phyloP scores from a whole-genome alignment of 2,113 vertebrate genomes.

The Gopherus evgoodei region DNA sequence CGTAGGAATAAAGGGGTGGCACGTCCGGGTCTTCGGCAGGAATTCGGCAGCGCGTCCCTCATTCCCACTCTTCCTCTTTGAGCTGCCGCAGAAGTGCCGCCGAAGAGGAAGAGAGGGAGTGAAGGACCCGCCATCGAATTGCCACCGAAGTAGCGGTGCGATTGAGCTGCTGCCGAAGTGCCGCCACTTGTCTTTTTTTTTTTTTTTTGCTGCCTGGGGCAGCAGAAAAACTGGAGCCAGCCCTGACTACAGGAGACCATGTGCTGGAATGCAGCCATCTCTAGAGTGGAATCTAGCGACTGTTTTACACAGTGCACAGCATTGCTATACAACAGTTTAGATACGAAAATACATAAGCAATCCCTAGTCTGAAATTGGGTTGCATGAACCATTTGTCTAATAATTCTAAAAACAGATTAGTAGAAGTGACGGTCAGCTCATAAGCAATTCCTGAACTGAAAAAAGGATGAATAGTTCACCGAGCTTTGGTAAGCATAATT shows the following conservation, averaged over 20 bases:
- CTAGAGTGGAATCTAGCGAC: neutral
- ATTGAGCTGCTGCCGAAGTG: no score
- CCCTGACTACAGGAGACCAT: neutral
- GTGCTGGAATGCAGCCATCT: neutral
- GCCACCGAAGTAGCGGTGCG: no score
- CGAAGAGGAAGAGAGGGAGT: no score
- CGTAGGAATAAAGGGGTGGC: no score
- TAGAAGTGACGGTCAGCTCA: neutral
- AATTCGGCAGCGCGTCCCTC: no score
- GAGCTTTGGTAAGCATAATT: neutral
- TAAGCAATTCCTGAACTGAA: neutral
- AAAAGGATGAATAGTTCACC: neutral
- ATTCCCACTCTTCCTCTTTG: no score
- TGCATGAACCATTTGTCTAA: neutral
- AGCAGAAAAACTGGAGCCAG: no score
- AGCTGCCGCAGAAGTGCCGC: no score
- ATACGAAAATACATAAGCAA: neutral
- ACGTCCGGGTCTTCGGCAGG: no score
- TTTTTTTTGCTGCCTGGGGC: no score
- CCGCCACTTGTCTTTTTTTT: no score
- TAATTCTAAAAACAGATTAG: slow-evolving; percentile 10
- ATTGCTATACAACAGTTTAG: neutral
- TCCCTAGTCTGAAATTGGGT: neutral
- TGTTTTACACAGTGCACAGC: neutral
- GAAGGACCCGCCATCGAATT: no score